Base-by-base conservation (phyloP, 2,888 invertebrate species). In the Agrochola litura region DNA sequence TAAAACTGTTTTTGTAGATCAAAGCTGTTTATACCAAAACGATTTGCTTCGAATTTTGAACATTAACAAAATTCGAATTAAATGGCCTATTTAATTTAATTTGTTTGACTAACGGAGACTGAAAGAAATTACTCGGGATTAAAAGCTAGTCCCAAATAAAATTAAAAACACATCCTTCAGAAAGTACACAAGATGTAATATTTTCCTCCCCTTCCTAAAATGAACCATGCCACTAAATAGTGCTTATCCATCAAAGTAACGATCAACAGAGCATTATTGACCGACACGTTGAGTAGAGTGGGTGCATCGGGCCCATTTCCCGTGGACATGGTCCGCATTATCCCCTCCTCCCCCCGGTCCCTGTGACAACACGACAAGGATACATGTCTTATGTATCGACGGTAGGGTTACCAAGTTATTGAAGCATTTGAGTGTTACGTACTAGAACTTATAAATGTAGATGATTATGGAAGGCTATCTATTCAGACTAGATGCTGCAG, bases 231-330 rank as follows among this genome's bases (percentile, higher is more conserved):
- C 56, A 46, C n/a, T 70, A 19, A 19, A 60, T 6, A 9, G 52
- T 56, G 46, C 30, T 70, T 73, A 73, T 74, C 74, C 58, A 60
- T 71, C 76, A 73, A 70, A 75, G 56, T 85, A 76, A 58, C 60
- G 30, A 74, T 73, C 71, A 77, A 71, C 77, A 76, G 14, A 74
- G 49, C 69, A 69, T 68, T 85, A 84, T 79, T 87, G 80, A 82
- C 71, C 72, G 63, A 76, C 82, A 77, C 77, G 71, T 79, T 67
- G 64, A 72, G 66, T 56, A 37, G 83, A 86, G 82, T 79, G 86
- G 83, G 65, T 85, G 86, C 86, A 85, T 74, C 71, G 70, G 73
- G 73, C 76, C 85, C 85, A 86, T 78, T 86, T 87, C 87, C 86
- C 65, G 76, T 77, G 67, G 75, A 87, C 88, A 82, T 68, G 79